Conservation (phyloP, 2,888 invertebrate genomes). For the Saturnia japonica region DNA sequence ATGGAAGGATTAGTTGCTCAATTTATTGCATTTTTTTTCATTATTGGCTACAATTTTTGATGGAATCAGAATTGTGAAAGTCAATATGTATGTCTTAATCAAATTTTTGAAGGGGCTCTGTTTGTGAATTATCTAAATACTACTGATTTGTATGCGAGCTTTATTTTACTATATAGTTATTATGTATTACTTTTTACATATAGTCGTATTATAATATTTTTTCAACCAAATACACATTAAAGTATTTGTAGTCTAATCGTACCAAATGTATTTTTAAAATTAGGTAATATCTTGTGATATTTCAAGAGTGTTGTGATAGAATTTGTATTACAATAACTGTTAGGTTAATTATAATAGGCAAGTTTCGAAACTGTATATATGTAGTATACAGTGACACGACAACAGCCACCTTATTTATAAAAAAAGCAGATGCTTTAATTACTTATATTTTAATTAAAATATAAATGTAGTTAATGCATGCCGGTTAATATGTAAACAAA, state of each 20-base stretch:
- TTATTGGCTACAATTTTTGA: conserved; percentile 43
- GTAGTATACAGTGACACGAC: conserved; percentile 15
- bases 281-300: conserved; percentile 61
- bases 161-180: neutral
- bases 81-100: conserved; percentile 27
- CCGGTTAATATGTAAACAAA: neutral
- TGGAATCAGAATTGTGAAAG: conserved; percentile 36
- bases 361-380: conserved; percentile 25
- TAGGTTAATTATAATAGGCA: neutral
- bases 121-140: neutral
- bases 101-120: neutral
- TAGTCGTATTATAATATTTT: conserved; percentile 3
- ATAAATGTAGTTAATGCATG: conserved; percentile 7
- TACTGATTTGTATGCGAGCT: neutral
- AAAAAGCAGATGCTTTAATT: neutral
- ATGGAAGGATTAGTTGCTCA: conserved; percentile 67
- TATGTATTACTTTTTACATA: neutral
- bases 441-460: conserved; percentile 12
- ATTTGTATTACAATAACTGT: conserved; percentile 25
- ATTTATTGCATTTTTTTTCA: conserved; percentile 76
- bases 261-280: conserved; percentile 30
- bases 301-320: conserved; percentile 64
- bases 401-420: conserved; percentile 8
- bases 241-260: conserved; percentile 30
- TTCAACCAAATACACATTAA: conserved; percentile 14